Evolutionary conservation across 2,113 vertebrate genomes (phyloP).

Genomic region (Otocyon megalotis): DNA sequence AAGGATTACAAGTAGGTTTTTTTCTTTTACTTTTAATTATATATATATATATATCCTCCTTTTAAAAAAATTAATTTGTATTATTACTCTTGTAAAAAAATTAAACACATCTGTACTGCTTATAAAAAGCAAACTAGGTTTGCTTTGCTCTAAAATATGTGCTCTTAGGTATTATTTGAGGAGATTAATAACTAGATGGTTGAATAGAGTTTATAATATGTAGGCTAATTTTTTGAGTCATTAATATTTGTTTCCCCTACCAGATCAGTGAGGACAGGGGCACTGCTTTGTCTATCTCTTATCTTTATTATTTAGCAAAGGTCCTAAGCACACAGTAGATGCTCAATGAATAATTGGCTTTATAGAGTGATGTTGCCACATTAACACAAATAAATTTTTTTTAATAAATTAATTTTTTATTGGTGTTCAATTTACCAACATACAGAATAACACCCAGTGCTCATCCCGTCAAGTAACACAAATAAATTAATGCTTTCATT

Average conservation of each 20-base stretch:
- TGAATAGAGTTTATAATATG: neutral
- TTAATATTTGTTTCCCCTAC: neutral
- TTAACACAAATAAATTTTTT: neutral
- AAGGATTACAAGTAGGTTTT: neutral
- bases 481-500: neutral
- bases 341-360: neutral
- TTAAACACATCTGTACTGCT: neutral
- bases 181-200: neutral
- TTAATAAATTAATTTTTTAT: constrained; percentile 5
- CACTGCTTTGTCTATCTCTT: neutral
- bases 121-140: neutral
- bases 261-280: neutral
- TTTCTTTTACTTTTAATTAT: neutral
- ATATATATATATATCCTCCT: neutral
- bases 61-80: neutral
- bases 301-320: neutral
- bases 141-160: constrained; percentile 1
- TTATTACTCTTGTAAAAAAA: neutral
- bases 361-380: neutral
- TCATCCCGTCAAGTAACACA: too few species aligned
- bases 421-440: too few species aligned
- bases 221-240: neutral
- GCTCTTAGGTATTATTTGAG: neutral
- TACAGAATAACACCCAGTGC: too few species aligned
- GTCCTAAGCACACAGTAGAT: neutral